Evolutionary conservation across 2,797 vertebrate species (phyloP), one percentile per base, ranked within the genome.

Genomic region (Chelidonichthys spinosus): DNA sequence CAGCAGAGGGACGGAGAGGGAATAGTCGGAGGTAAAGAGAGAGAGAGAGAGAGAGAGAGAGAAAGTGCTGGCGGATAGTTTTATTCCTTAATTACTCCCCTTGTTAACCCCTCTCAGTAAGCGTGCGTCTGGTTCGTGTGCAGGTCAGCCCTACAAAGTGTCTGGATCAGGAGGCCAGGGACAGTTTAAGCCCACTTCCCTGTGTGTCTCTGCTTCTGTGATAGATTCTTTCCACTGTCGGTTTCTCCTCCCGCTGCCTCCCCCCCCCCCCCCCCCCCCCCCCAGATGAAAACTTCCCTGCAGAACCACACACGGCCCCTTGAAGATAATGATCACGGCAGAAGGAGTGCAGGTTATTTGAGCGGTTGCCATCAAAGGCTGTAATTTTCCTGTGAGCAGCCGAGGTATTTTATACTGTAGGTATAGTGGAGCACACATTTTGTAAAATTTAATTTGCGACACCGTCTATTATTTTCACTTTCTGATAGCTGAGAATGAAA

Each of bases 81-180:
- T 87, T 85, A 84, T 86, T 89, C 87, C 84, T 89, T 93, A 94
- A 92, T 94, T 91, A 93, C 88, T 85, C 84, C 83, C 84, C 83
- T 88, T 89, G 88, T 92, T 91, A 92, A 91, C 88, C 91, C 86
- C 81, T 85, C 66, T 87, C 83, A 83, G 76, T 74, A 78, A 78
- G 83, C 64, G 74, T 33, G 5, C 17, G 69, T 67, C 74, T 81
- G 73, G 77, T 82, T 78, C 69, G 76, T 54, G 63, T 56, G 81
- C 79, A 72, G 89, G 89, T 89, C 89, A 78, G 72, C 59, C 40
- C 76, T 81, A 84, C 88, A 87, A 86, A 89, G 89, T 81, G 85
- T 86, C 65, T 65, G 82, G 76, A 87, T 87, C 77, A 84, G 81
- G 81, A 89, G 88, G 79, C 77, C 82, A 42, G 74, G 76, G 80